phyloP scores from a whole-genome alignment of 2,888 invertebrate genomes.

The Spisula solida region DNA sequence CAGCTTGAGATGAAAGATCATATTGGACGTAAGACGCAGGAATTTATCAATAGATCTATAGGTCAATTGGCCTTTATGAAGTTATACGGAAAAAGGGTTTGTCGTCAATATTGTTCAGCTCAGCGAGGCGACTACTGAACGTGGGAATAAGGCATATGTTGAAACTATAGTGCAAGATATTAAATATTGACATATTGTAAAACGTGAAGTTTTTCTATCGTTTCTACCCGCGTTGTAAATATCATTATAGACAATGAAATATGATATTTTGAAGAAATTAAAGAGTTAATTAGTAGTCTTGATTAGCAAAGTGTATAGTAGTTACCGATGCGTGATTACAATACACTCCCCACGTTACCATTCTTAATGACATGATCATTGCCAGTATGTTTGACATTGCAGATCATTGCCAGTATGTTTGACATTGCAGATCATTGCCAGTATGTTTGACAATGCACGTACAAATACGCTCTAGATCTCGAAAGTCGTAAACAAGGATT shows the following conservation, averaged over 20 bases:
- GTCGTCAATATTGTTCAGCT: neutral
- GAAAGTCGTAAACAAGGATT: neutral
- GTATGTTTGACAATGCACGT: no score
- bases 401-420: no score
- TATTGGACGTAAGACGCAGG: neutral
- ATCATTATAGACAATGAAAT: neutral
- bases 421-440: no score
- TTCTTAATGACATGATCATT: no score
- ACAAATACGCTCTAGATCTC: neutral
- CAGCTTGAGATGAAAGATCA: neutral
- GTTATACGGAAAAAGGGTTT: neutral
- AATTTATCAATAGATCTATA: neutral
- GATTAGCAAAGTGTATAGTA: neutral
- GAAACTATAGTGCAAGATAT: neutral
- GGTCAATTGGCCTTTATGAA: neutral
- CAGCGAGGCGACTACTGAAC: neutral
- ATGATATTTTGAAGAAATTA: neutral
- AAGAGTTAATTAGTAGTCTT: neutral
- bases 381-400: no score
- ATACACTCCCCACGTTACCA: no score
- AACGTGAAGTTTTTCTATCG: neutral
- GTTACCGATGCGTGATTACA: no score
- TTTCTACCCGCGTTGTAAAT: neutral
- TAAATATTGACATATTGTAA: neutral
- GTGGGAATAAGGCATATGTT: neutral